Conservation (phyloP, 2,888 invertebrate genomes). For the Luperina nickerlii region DNA sequence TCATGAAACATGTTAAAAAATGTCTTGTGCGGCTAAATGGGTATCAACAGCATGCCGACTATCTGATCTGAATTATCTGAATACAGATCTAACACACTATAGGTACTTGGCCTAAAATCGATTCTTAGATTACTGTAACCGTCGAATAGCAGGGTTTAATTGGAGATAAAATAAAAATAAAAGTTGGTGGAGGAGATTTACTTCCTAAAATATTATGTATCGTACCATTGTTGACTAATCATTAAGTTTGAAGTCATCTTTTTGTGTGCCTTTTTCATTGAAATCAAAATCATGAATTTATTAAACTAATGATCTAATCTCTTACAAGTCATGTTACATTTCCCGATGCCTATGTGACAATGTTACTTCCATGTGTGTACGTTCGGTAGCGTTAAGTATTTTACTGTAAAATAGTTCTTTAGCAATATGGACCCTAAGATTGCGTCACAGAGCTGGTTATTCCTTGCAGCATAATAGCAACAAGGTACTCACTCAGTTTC, state of each 20-base stretch:
- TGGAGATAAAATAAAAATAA: not conserved
- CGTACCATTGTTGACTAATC: not conserved
- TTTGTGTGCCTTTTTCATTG: slow-evolving; percentile 17
- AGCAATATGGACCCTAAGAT: slow-evolving; percentile 71
- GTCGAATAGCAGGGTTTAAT: not conserved
- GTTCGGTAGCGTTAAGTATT: slow-evolving; percentile 61
- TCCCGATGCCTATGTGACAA: slow-evolving; percentile 56
- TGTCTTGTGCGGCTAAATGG: not conserved
- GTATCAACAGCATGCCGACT: not conserved
- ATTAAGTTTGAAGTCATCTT: slow-evolving; percentile 17
- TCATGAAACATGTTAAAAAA: not conserved
- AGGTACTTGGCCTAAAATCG: not conserved
- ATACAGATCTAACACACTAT: not conserved
- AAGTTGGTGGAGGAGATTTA: not conserved
- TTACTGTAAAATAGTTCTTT: slow-evolving; percentile 42
- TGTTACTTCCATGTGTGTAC: slow-evolving; percentile 65
- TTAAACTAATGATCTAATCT: slow-evolving; percentile 40
- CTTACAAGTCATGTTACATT: slow-evolving; percentile 47
- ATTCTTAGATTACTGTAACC: slow-evolving; percentile 9
- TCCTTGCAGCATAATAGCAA: slow-evolving; percentile 75
- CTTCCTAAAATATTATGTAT: not conserved
- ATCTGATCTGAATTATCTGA: slow-evolving; percentile 1
- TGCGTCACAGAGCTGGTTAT: slow-evolving; percentile 74
- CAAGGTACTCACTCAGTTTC: slow-evolving; percentile 87
- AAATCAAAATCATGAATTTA: slow-evolving; percentile 20